These are phyloP conservation scores for Patella pellucida DNA, from an alignment of 2,888 invertebrate genomes.

Conservation along the genomic window DNA sequence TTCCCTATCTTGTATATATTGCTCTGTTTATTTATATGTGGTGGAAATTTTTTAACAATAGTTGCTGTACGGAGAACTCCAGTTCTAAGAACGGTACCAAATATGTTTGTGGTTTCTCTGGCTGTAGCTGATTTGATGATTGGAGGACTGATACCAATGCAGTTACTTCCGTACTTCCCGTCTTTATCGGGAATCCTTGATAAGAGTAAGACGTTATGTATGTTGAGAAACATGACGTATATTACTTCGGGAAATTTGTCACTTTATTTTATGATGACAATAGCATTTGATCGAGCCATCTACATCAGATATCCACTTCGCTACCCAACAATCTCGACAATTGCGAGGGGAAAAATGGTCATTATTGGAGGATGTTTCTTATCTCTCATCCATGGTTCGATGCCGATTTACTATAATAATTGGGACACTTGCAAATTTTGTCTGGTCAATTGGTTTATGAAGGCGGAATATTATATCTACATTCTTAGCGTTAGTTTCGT, in stretches of 20 bases:
- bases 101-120: constrained; percentile 19
- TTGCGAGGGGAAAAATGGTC: not conserved
- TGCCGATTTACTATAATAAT: constrained; percentile 11
- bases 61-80: not conserved
- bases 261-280: constrained; percentile 21
- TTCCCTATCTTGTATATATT: not conserved
- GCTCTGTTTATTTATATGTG: constrained; percentile 5
- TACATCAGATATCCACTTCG: not conserved
- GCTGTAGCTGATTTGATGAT: constrained; percentile 17
- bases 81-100: constrained; percentile 16
- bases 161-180: constrained; percentile 18
- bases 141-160: constrained; percentile 22
- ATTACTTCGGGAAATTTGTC: constrained; percentile 21
- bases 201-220: constrained; percentile 19
- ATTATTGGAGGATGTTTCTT: not conserved
- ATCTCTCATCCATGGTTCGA: not conserved
- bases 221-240: constrained; percentile 20
- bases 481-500: not conserved
- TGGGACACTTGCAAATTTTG: constrained; percentile 1
- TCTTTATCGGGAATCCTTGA: constrained; percentile 3
- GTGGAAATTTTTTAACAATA: constrained; percentile 20
- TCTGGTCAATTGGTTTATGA: not conserved
- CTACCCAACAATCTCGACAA: not conserved
- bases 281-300: constrained; percentile 29
- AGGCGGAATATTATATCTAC: constrained; percentile 1